Percentiles rank a stretch among this genome's conserved stretches.
Conservation (phyloP, 2,888 invertebrate species). For the Alloplasta piceator region DNA sequence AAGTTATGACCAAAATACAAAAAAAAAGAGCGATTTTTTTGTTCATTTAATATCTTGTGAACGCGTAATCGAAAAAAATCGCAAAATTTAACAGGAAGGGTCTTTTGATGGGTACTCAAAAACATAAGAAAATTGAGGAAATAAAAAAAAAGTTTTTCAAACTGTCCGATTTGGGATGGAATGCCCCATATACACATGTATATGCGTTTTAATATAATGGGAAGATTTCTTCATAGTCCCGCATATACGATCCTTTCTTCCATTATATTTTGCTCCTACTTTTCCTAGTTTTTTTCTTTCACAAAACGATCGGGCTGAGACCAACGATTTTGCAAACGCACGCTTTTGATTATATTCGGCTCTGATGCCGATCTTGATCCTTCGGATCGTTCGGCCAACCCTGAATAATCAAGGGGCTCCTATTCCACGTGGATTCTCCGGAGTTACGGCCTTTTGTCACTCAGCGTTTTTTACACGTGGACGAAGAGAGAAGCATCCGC, state of each 20-base stretch:
- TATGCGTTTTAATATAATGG: slow-evolving; percentile 13
- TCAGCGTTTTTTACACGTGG: neutral
- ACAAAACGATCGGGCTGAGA: slow-evolving; percentile 8
- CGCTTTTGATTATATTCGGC: slow-evolving; percentile 51
- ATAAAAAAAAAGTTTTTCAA: too few species aligned
- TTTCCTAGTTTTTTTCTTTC: slow-evolving; percentile 24
- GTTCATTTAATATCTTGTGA: too few species aligned
- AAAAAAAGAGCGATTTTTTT: too few species aligned
- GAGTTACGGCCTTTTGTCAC: too few species aligned
- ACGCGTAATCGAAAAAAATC: too few species aligned
- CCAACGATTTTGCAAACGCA: slow-evolving; percentile 34
- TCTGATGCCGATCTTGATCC: slow-evolving; percentile 33
- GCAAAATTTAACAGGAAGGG: too few species aligned
- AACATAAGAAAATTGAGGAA: too few species aligned
- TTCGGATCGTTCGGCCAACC: neutral
- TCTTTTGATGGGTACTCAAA: too few species aligned
- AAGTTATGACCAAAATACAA: too few species aligned
- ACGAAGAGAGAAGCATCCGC: slow-evolving; percentile 21
- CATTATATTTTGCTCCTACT: slow-evolving; percentile 42
- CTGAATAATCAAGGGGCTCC: too few species aligned
- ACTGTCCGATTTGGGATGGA: too few species aligned
- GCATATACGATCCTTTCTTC: slow-evolving; percentile 32
- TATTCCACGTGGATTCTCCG: too few species aligned
- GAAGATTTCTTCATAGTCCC: slow-evolving; percentile 2
- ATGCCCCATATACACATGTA: neutral